Evolutionary conservation across 2,797 vertebrate genomes (phyloP), one percentile per base, ranked within the genome.

Genomic region (Oreortyx pictus): DNA sequence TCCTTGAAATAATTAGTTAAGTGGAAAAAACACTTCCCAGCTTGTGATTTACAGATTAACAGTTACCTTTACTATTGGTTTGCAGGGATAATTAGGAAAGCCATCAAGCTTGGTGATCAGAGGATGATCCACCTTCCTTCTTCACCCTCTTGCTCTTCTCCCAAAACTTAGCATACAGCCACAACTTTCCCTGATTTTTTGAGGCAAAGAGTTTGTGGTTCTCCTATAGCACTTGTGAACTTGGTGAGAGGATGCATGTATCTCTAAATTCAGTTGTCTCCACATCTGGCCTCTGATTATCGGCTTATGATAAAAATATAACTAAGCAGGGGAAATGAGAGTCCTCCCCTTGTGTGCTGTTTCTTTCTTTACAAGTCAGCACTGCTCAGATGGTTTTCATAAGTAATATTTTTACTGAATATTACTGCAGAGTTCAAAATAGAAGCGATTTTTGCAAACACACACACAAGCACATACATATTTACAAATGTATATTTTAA

Each of bases 401-500:
- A 80, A 92, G 33, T 0, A 2, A 62, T 85, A 85, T 85, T 93
- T 91, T 94, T 91, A 62, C 71, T 39, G 68, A 74, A 85, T 49
- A 77, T 94, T 92, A 81, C n/a, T 68, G 57, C 75, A 85, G 83
- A 80, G 49, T 82, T 85, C 54, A 90, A 88, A 93, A 92, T 68
- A 93, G 75, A 90, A 94, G 75, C 62, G 0, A 59, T 65, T 96
- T 86, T 82, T 91, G 61, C 57, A 90, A 66, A 65, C 18, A 84
- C 72, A 86, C 50, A 50, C 17, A 84, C 57, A 61, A 72, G 35
- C 6, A 77, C 14, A 41, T 52, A 75, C 91, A 62, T 83, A 92
- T 91, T 80, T 92, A 80, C 90, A 91, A 85, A 72, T 62, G 25
- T 46, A 23, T 79, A 61, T 80, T 89, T 79, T 5, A 92, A 86